These are phyloP conservation scores for Propithecus perrieri DNA, from an alignment of 2,797 vertebrate species.

Conservation along the genomic window DNA sequence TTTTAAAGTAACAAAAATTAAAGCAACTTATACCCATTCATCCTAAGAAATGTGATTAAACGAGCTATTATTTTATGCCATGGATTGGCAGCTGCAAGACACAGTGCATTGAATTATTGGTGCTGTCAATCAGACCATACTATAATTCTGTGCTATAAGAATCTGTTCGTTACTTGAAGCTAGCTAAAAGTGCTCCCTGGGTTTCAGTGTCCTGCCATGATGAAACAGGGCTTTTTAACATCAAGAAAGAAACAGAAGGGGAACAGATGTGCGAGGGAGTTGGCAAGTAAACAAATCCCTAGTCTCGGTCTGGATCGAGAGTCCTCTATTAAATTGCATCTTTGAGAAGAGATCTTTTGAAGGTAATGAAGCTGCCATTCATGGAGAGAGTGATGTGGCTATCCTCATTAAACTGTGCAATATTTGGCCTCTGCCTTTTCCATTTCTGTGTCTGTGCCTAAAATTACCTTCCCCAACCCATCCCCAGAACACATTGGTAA, in stretches of 20 bases:
- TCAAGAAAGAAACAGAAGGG: slow-evolving; percentile 67
- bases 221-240: slow-evolving; percentile 58
- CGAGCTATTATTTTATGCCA: slow-evolving; percentile 76
- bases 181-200: slow-evolving; percentile 68
- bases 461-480: neutral
- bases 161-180: slow-evolving; percentile 75
- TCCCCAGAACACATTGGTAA: neutral
- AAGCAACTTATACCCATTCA: slow-evolving; percentile 58
- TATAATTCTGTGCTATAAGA: slow-evolving; percentile 40
- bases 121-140: slow-evolving; percentile 66
- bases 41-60: slow-evolving; percentile 70
- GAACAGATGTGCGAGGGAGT: slow-evolving; percentile 64
- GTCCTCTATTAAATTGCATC: slow-evolving; percentile 58
- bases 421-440: neutral
- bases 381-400: slow-evolving; percentile 1
- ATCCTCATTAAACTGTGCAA: neutral
- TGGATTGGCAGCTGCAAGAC: slow-evolving; percentile 77
- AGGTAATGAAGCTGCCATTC: slow-evolving; percentile 59
- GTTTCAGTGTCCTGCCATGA: slow-evolving; percentile 6
- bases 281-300: slow-evolving; percentile 70
- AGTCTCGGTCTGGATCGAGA: slow-evolving; percentile 52
- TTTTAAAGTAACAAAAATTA: slow-evolving; percentile 43
- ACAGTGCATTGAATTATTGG: slow-evolving; percentile 77
- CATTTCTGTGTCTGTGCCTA: neutral
- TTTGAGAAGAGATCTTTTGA: slow-evolving; percentile 69